These are phyloP conservation scores for Parthenolecanium corni DNA, from an alignment of 2,888 invertebrate genomes.

Conservation along the genomic window DNA sequence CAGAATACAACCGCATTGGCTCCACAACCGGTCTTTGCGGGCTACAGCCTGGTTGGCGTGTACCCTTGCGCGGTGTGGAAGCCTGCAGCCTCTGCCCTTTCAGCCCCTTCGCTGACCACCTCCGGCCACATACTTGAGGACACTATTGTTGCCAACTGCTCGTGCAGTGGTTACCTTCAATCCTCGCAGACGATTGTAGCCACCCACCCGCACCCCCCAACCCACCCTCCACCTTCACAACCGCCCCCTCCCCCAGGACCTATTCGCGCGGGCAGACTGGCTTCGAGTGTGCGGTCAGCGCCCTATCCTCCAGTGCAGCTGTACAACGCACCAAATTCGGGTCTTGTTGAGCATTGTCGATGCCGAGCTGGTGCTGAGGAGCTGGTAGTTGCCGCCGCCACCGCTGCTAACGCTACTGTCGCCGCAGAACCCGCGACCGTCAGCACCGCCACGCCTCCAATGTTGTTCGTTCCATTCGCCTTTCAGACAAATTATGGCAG, in stretches of 20 bases:
- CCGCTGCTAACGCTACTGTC: constrained; percentile 19
- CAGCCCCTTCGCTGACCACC: constrained; percentile 14
- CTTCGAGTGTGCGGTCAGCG: constrained; percentile 35
- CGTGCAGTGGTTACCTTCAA: neutral
- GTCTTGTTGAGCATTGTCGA: constrained; percentile 29
- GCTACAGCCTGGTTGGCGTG: constrained; percentile 47
- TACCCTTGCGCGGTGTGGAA: constrained; percentile 47
- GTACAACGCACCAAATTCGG: constrained; percentile 10
- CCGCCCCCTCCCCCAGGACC: constrained; percentile 10
- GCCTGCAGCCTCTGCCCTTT: constrained; percentile 34
- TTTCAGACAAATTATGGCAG: constrained; percentile 40
- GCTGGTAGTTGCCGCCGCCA: constrained; percentile 4
- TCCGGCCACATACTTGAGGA: neutral
- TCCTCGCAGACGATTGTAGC: constrained; percentile 29
- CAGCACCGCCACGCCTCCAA: constrained; percentile 39
- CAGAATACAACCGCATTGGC: constrained; percentile 22
- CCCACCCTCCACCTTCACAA: constrained; percentile 34
- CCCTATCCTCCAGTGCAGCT: constrained; percentile 34
- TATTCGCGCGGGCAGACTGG: constrained; percentile 34
- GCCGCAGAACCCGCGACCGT: constrained; percentile 32
- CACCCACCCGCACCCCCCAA: constrained; percentile 3
- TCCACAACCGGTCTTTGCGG: constrained; percentile 38
- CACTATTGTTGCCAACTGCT: neutral
- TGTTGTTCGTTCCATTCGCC: constrained; percentile 44
- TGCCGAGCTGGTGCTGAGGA: constrained; percentile 29